Evolutionary conservation across 2,113 vertebrate species (phyloP).

Genomic region (Bungarus multicinctus): DNA sequence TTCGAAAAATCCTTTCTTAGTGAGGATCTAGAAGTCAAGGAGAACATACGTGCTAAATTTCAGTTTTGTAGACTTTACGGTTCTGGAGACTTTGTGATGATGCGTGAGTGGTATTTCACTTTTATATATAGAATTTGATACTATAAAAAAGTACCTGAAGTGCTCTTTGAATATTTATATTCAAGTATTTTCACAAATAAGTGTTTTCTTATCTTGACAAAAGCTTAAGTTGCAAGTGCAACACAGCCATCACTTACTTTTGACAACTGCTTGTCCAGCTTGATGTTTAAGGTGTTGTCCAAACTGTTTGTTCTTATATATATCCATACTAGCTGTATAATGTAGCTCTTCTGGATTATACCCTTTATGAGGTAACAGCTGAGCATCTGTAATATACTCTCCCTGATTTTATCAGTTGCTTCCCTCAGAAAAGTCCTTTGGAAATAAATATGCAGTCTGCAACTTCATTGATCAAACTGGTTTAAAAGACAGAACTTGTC

Average conservation of each 20-base stretch:
- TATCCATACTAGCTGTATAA: constrained; percentile 17
- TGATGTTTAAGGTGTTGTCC: neutral
- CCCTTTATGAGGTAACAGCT: constrained; percentile 20
- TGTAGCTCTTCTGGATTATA: constrained; percentile 8
- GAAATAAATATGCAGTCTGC: constrained; percentile 48
- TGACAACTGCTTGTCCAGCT: neutral
- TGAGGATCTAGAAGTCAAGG: too few species aligned
- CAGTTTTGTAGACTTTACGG: too few species aligned
- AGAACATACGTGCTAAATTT: too few species aligned
- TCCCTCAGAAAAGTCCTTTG: constrained; percentile 42
- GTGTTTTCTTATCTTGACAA: neutral
- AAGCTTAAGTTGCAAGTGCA: neutral
- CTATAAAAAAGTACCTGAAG: neutral
- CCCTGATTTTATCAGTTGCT: constrained; percentile 23
- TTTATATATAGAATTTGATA: neutral
- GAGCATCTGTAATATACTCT: neutral
- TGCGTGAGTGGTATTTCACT: too few species aligned
- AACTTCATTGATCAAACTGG: constrained; percentile 50
- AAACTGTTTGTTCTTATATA: constrained; percentile 32
- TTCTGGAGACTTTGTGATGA: too few species aligned
- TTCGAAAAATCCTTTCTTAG: too few species aligned
- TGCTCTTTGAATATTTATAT: neutral
- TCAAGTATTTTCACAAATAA: constrained; percentile 1
- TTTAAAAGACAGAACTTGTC: constrained; percentile 12
- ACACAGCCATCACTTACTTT: neutral